Base-by-base conservation (phyloP, 2,888 invertebrate species). In the Pherbina coryleti region DNA sequence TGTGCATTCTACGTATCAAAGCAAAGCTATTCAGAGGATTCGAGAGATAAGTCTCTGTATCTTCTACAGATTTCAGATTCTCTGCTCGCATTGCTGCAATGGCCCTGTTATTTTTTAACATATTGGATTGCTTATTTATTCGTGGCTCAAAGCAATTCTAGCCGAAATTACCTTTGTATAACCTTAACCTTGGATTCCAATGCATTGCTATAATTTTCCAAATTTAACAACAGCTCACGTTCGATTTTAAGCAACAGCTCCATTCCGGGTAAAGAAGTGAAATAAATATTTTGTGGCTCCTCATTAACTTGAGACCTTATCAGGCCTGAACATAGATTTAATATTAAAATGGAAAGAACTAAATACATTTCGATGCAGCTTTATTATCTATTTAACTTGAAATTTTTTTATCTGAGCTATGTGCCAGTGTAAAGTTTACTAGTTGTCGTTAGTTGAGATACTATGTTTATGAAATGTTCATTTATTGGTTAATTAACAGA, bases 1-100 rank as follows among this genome's bases (percentile, higher is more conserved):
- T 66, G 44, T 82, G 79, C 57, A 82, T 49, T 28, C 82, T 77
- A 22, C 81, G 81, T 14, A 82, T 17, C 5, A 82, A 60, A 0
- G 82, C 31, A 66, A 79, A 82, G 1, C 80, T 75, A 53, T 79
- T 72, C 19, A 82, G 44, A 0, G 82, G 79, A 75, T 82, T 82
- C 57, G 77, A 77, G 2, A 82, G 70, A 64, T 81, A 82, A 4
- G 25, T 34, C 8, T 82, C 81, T 17, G 62, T 60, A 49, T 82
- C 70, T 1, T 0, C 11, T 25, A 17, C 3, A 22, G 69, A 49
- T 7, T 51, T 80, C 5, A 51, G 17, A 19, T 81, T 79, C 22
- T 81, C 80, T 3, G 66, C 75, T 51, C 73, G 76, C 81, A 81
- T 78, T 17, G 49, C 75, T 2, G 73, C n/a, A 9, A 82, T 34